Base-by-base conservation (phyloP, 2,797 vertebrate genomes). In the Gymnothorax reevesii region DNA sequence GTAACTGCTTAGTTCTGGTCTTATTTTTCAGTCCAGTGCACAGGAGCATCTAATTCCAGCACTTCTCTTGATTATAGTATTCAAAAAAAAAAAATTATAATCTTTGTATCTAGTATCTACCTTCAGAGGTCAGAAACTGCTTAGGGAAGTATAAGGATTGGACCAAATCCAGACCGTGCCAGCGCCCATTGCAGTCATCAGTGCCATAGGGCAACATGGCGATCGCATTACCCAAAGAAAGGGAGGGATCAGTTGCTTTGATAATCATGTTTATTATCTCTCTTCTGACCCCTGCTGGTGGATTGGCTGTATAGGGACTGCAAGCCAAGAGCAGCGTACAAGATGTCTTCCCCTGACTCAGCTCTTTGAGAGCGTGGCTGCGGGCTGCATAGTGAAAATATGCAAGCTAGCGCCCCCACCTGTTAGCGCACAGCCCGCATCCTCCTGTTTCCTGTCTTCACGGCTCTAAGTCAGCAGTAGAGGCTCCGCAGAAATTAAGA, bases 1-100 rank as follows among this genome's bases (percentile, higher is more conserved):
- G 60, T 62, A 62, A 15, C 13, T 4, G 20, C 20, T 20, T 17
- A 17, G 15, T 17, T 62, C 13, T 59, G 13, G 9, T 59, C 57
- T 59, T 42, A 42, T 93, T 88, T 87, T 88, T 89, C 89, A 75
- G 88, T 27, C 5, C 73, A 91, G 95, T 94, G 90, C 94, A 62
- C 4, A 20, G 93, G 95, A 93, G 93, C 94, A 90, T 88, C 91
- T 89, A 88, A 60, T 60, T 83, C 57, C 10, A 33, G 77, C n/a
- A 2, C 5, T 79, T 66, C 59, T 22, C 22, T 15, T 64, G 64
- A 15, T 27, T 25, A 3, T 64, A 20, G 8, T 27, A 62, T 8
- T 57, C 60, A 33, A 54, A 80, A 15, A 86, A 82, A 64, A 75
- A 82, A 60, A 15, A n/a, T n/a, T n/a, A n/a, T n/a, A 20, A 25